A percentile compares a stretch with the other conserved stretches of the same genome.
Evolutionary conservation across 2,113 vertebrate species (phyloP).

Genomic region (Engystomops pustulosus): DNA sequence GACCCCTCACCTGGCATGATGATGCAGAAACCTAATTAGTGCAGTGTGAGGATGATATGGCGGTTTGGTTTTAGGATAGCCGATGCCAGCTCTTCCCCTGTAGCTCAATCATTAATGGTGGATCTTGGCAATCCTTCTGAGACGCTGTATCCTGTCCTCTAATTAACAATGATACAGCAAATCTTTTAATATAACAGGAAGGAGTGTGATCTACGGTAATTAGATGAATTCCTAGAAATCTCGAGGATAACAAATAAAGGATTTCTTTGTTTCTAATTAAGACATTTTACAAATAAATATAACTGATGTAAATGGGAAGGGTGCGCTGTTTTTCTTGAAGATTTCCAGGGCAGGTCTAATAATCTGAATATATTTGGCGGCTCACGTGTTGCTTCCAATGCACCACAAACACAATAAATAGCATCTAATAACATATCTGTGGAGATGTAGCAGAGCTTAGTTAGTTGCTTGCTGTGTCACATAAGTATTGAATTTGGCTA

Average conservation of each 20-base stretch:
- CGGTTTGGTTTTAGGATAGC: neutral
- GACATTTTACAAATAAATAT: neutral
- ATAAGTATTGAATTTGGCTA: too few relatives aligned
- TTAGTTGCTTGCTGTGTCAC: neutral
- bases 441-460: neutral
- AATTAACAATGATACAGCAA: neutral
- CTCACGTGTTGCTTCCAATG: neutral
- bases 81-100: neutral
- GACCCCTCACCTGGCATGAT: neutral
- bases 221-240: neutral
- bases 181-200: constrained; percentile 6
- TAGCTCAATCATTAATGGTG: constrained; percentile 4
- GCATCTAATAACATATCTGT: neutral
- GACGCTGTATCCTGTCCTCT: neutral
- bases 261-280: neutral
- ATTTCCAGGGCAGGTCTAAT: neutral
- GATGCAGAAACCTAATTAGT: neutral
- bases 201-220: too few relatives aligned
- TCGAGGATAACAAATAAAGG: neutral
- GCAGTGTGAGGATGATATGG: neutral
- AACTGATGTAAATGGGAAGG: neutral
- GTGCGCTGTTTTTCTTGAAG: neutral
- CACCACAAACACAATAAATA: neutral
- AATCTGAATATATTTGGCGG: neutral
- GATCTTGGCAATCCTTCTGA: too few relatives aligned